A percentile compares a stretch with the other conserved stretches of the same genome.
phyloP scores from a whole-genome alignment of 2,888 invertebrate genomes.

The Heliothis peltigera region DNA sequence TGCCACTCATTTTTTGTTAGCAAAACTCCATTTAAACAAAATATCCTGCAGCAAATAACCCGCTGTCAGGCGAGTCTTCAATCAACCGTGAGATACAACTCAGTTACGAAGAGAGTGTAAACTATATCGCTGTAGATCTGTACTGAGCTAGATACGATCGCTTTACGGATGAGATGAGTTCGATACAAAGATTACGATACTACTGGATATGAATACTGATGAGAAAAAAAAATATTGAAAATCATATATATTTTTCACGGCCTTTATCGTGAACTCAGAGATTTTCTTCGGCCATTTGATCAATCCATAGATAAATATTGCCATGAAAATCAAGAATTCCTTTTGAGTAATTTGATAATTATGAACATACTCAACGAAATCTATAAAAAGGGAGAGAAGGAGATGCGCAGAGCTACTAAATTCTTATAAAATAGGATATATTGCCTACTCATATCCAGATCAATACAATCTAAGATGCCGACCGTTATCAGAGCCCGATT shows the following conservation, averaged over 20 bases:
- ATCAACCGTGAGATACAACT: conserved; percentile 38
- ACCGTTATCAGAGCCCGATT: conserved; percentile 64
- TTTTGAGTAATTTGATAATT: too few relatives aligned
- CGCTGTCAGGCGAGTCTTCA: conserved; percentile 13
- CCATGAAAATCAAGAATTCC: too few relatives aligned
- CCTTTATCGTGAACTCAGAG: too few relatives aligned
- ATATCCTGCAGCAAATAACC: neutral
- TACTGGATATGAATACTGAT: conserved; percentile 38
- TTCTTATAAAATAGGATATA: neutral
- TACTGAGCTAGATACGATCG: conserved; percentile 54
- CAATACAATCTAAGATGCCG: conserved; percentile 21
- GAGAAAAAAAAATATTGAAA: too few relatives aligned
- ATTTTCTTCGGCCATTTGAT: too few relatives aligned
- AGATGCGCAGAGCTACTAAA: neutral
- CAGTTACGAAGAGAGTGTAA: conserved; percentile 36
- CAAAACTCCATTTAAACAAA: conserved; percentile 6
- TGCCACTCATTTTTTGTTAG: neutral
- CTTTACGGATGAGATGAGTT: conserved; percentile 49
- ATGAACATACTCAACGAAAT: too few relatives aligned
- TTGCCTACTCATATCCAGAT: conserved; percentile 27
- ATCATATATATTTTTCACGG: too few relatives aligned
- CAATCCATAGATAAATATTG: too few relatives aligned
- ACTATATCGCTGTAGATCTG: conserved; percentile 53
- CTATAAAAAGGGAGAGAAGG: neutral
- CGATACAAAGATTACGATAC: conserved; percentile 2